A percentile compares a stretch with the other conserved stretches of the same genome.
phyloP scores from a whole-genome alignment of 2,113 vertebrate species.

The Proterorhinus semilunaris region DNA sequence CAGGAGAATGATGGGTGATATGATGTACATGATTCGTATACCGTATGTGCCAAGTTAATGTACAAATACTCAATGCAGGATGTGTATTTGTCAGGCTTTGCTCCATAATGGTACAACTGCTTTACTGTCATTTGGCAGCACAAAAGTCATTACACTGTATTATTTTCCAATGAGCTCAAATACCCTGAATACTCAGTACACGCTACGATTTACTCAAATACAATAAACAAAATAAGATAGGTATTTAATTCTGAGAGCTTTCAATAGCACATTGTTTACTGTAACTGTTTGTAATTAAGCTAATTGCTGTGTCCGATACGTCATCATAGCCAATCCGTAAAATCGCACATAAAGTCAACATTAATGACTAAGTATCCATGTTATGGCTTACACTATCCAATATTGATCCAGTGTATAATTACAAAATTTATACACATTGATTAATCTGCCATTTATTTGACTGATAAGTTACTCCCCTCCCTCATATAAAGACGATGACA shows the following conservation, averaged over 20 bases:
- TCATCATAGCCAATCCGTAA: not conserved
- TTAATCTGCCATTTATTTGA: conserved; percentile 6
- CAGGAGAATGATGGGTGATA: no score
- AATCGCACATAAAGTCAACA: conserved; percentile 2
- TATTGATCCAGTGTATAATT: not conserved
- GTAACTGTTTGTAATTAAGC: not conserved
- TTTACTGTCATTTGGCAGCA: no score
- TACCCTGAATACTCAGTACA: not conserved
- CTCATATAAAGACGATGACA: conserved; percentile 2
- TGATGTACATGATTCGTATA: no score
- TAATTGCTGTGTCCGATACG: not conserved
- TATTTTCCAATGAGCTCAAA: no score
- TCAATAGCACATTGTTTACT: not conserved
- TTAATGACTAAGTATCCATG: conserved; percentile 6
- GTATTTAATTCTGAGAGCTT: not conserved
- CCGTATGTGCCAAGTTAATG: not conserved
- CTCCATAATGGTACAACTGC: no score
- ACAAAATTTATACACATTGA: not conserved
- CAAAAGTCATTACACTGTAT: no score
- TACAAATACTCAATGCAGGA: not conserved
- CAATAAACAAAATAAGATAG: not conserved
- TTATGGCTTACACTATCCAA: not conserved
- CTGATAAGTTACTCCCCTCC: not conserved
- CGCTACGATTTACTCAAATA: not conserved
- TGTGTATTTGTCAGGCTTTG: no score